Base-by-base conservation (phyloP, 2,888 invertebrate species). In the Volucella inflata region DNA sequence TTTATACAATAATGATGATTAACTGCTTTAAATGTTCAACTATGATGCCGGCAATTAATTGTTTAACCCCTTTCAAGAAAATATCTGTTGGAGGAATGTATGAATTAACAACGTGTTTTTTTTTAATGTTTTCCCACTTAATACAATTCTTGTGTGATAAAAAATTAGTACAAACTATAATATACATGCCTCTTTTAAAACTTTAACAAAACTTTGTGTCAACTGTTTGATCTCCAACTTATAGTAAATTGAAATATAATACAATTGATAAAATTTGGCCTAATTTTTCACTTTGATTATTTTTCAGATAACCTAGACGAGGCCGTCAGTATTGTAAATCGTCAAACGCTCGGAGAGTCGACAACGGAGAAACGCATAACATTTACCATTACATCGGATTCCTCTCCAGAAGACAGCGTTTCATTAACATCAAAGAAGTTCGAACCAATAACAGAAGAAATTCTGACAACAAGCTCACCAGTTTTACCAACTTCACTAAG, bases 391-490 rank as follows among this genome's bases (percentile, higher is more conserved):
- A 89, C 90, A 2, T 70, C 89, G 17, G 91, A 90, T 36, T 89
- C 90, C 3, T 91, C 92, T 3, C 89, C 90, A 6, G 91, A 92
- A 74, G 90, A 91, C 57, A 91, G 89, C 79, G 88, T 89, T 60
- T 89, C 89, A 12, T 65, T 90, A 74, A 88, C 90, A 36, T 89
- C 90, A 30, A 89, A 91, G 53, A 90, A 90, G 77, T 91, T 91
- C 76, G 90, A 89, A 48, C 87, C 90, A 8, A 92, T 92, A 68
- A 90, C 89, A 17, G 91, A 92, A 85, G 91, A 91, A 78, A 90
- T 90, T 2, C 55, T 53, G 30, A 88, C 60, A 71, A 81, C 12
- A 82, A 87, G n/a, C 72, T 83, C 1, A 77, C 77, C 46, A 65
- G 53, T 17, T 30, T 30, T 6, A 30, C 30, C 30, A 30, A 30